Base-by-base conservation (phyloP, 2,888 invertebrate genomes). In the Galeruca laticollis region DNA sequence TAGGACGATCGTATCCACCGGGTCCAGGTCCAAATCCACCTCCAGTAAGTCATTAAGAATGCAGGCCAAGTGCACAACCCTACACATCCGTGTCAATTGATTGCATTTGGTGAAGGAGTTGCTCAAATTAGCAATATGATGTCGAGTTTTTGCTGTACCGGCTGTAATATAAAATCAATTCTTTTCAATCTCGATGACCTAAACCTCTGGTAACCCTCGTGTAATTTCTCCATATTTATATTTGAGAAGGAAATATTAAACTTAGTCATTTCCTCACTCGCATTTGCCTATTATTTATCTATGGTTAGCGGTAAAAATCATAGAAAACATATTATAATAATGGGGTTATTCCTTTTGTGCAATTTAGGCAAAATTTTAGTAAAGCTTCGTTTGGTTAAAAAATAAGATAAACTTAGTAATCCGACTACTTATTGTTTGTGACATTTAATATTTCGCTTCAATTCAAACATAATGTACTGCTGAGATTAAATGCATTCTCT, bases 41-140 rank as follows among this genome's bases (percentile, higher is more conserved):
- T 80, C 84, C 86, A 83, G 86, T 86, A 85, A 86, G 86, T 86
- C 85, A 86, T 82, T 85, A 85, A 83, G 80, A 81, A 81, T 33
- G 35, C 56, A 33, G 80, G 77, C 79, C 78, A 80, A 79, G 79
- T 80, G 80, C 81, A 81, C 81, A 82, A 79, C 78, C 81, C 82
- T 79, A 82, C 81, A 81, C 80, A 80, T 82, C 80, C 80, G 81
- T 83, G 83, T 84, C 83, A 83, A 84, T 84, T 84, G 79, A 79
- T 79, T 78, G 79, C 79, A 76, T 80, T 73, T 75, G 76, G 73
- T 76, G 72, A 73, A 76, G 78, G 79, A 79, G 78, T 77, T 78
- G 82, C 81, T 82, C 82, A 82, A 82, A 77, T 75, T 82, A 82
- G 81, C 80, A 81, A 79, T 82, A 81, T 78, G 77, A 75, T 75